Base-by-base conservation (phyloP, 2,888 invertebrate genomes). In the Drosophila limbata region DNA sequence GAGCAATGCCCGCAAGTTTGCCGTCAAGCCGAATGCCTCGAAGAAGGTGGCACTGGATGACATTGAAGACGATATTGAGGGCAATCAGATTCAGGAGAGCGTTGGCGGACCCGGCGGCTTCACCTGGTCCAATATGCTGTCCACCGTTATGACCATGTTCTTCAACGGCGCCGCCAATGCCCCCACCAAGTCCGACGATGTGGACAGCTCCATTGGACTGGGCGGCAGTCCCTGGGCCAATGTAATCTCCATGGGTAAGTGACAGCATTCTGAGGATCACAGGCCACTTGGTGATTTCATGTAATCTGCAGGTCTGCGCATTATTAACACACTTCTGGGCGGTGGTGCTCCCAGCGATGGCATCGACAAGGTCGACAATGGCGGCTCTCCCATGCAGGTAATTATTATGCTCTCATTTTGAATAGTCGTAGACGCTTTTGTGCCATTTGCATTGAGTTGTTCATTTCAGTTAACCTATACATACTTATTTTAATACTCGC, bases 301-400 rank as follows among this genome's bases (percentile, higher is more conserved):
- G 4, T 9, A 9, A 1, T 31, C 75, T 63, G 1, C 17, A 92
- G 92, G 97, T 55, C 94, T 97, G 62, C 96, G 97, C 93, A 96
- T 98, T 88, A 94, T 98, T 73, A 96, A 97, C 31, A 96, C 97
- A 39, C 94, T 97, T 81, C 94, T 98, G 64, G 96, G 97, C 55
- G 96, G 96, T 68, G 95, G 94, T 25, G 95, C 94, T 37, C 95
- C 95, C 48, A 95, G 94, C 85, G 97, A 97, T 90, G 96, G 96
- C 65, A 97, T 97, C 92, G 97, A 98, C 92, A 97, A 97, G 93
- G 96, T 97, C 65, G 97, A 97, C 93, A 96, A 97, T 91, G 96
- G 96, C 89, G 95, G 95, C 74, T 95, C 96, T 17, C 97, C 97
- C 69, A 96, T 97, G 96, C 97, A 97, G 96, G 97, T 97, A 95